phyloP scores from a whole-genome alignment of 2,113 vertebrate genomes.

The Neopipo cinnamomea region DNA sequence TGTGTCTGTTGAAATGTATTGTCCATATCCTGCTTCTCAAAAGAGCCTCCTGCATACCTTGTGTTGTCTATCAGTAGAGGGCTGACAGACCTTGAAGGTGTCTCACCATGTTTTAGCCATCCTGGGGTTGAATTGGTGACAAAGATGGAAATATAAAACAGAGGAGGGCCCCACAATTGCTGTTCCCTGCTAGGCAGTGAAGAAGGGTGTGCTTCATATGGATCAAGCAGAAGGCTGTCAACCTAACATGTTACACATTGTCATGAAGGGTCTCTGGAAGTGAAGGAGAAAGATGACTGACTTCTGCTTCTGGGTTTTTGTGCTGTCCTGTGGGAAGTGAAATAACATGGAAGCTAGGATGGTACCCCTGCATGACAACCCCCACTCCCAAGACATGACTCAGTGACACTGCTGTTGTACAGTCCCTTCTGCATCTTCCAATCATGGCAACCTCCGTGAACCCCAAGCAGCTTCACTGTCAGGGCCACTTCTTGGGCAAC shows the following conservation, averaged over 20 bases:
- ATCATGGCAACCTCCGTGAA: neutral
- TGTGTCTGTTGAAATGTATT: neutral
- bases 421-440: neutral
- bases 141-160: neutral
- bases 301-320: neutral
- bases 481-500: neutral
- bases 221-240: neutral
- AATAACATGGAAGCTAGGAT: neutral
- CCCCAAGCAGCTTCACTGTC: neutral
- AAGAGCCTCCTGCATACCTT: neutral
- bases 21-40: neutral
- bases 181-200: neutral
- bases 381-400: neutral
- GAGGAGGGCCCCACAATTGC: neutral
- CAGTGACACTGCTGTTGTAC: neutral
- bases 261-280: neutral
- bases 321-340: neutral
- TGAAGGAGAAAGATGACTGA: neutral
- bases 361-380: neutral
- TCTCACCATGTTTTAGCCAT: neutral
- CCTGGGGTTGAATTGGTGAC: rapidly evolving
- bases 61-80: neutral
- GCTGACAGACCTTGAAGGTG: neutral
- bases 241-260: neutral
- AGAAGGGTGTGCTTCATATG: rapidly evolving